Conservation (phyloP, 1,140 invertebrate species). For the Lepidurus apus region DNA sequence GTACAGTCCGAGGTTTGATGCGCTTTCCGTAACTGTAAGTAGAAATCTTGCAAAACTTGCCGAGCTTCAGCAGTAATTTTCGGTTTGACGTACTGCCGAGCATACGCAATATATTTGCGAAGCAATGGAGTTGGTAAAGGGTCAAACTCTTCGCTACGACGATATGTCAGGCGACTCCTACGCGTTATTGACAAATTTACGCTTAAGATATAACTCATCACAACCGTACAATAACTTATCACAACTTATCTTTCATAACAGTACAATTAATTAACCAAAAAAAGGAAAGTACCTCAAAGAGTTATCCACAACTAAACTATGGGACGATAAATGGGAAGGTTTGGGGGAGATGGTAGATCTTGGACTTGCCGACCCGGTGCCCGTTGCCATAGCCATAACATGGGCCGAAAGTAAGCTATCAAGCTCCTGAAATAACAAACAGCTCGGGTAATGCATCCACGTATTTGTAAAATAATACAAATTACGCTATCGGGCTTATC, state of each 20-base stretch:
- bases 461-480: background rate
- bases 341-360: background rate
- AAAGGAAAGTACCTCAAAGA: background rate
- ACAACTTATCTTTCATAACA: background rate
- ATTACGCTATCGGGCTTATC: slow-evolving; percentile 67
- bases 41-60: slow-evolving; percentile 68
- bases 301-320: background rate
- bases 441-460: slow-evolving; percentile 30
- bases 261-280: background rate
- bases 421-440: slow-evolving; percentile 51
- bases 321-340: background rate
- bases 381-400: slow-evolving; percentile 67
- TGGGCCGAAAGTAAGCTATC: slow-evolving; percentile 74
- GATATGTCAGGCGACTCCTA: slow-evolving; percentile 57
- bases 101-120: slow-evolving; percentile 87
- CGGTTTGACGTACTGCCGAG: slow-evolving; percentile 80
- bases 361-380: slow-evolving; percentile 36
- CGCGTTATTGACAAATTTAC: background rate
- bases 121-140: slow-evolving; percentile 49
- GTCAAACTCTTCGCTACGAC: slow-evolving; percentile 58
- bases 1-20: slow-evolving; percentile 57
- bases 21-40: slow-evolving; percentile 66
- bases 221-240: background rate
- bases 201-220: background rate
- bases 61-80: slow-evolving; percentile 65